Percentiles rank a stretch among this genome's conserved stretches.
These are phyloP conservation scores for Mesochorus sp. DNA, from an alignment of 2,888 invertebrate species.

Conservation along the genomic window DNA sequence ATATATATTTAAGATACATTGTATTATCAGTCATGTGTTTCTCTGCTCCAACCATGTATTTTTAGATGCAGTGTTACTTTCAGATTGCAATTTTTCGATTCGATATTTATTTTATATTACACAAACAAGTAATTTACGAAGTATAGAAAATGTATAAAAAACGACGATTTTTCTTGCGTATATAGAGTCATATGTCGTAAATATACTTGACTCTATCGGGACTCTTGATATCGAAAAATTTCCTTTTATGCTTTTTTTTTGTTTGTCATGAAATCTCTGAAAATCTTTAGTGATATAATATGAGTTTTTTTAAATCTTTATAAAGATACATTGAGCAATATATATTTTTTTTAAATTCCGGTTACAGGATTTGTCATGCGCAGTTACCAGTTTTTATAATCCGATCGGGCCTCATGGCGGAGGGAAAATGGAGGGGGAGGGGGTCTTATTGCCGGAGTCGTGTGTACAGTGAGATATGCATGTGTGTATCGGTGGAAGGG, in stretches of 20 bases:
- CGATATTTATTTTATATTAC: too few relatives aligned
- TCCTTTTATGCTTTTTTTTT: neutral
- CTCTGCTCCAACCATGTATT: too few relatives aligned
- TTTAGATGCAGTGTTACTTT: too few relatives aligned
- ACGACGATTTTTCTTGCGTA: too few relatives aligned
- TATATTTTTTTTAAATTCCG: conserved; percentile 46
- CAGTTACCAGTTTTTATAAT: conserved; percentile 64
- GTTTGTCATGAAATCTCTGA: conserved; percentile 9
- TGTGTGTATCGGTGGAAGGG: conserved; percentile 12
- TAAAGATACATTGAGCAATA: conserved; percentile 21
- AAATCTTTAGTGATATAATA: conserved; percentile 33
- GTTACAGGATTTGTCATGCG: conserved; percentile 52
- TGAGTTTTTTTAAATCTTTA: neutral
- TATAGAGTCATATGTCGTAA: too few relatives aligned
- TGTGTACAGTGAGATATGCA: conserved; percentile 19
- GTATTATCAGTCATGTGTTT: too few relatives aligned
- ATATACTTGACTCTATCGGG: too few relatives aligned
- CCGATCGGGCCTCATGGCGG: conserved; percentile 43
- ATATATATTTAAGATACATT: too few relatives aligned
- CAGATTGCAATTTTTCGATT: too few relatives aligned
- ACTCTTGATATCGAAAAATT: too few relatives aligned
- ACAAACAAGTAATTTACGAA: too few relatives aligned
- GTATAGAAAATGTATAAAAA: too few relatives aligned
- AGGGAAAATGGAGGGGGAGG: conserved; percentile 24
- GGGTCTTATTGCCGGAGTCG: conserved; percentile 43